Percentiles rank a stretch among this genome's conserved stretches.
These are phyloP conservation scores for Neomonachus schauinslandi DNA, from an alignment of 2,113 vertebrate species.

Conservation along the genomic window DNA sequence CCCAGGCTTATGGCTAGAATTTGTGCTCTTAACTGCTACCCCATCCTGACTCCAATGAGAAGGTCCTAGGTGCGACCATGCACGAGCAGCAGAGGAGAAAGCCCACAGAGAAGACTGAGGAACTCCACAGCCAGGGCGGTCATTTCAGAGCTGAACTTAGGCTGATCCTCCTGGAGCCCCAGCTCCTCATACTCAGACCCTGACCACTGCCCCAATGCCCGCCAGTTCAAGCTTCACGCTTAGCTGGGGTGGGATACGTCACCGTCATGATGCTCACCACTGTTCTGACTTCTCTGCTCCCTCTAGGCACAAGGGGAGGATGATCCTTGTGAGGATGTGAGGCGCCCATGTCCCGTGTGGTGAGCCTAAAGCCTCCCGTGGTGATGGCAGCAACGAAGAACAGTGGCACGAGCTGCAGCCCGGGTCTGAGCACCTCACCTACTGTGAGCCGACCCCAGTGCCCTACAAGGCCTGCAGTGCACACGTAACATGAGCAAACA, in stretches of 20 bases:
- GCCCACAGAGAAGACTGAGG: not conserved
- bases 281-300: not conserved
- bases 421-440: not conserved
- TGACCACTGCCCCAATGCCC: accelerated
- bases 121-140: accelerated
- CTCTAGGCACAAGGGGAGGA: not conserved
- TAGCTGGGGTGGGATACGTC: not conserved
- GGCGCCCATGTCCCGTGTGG: accelerated
- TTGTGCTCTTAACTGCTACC: not conserved
- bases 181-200: not conserved
- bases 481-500: accelerated
- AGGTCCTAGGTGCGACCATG: not conserved
- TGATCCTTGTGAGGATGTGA: not conserved
- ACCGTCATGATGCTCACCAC: not conserved
- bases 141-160: not conserved
- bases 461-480: accelerated
- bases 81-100: accelerated
- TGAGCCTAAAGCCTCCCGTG: not conserved
- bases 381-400: not conserved
- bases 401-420: accelerated
- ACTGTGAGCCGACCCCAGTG: accelerated
- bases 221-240: not conserved
- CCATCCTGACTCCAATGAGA: not conserved
- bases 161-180: not conserved
- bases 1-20: not conserved